These are phyloP conservation scores for Steatocranus sp. DNA, from an alignment of 2,797 vertebrate genomes.

Conservation along the genomic window DNA sequence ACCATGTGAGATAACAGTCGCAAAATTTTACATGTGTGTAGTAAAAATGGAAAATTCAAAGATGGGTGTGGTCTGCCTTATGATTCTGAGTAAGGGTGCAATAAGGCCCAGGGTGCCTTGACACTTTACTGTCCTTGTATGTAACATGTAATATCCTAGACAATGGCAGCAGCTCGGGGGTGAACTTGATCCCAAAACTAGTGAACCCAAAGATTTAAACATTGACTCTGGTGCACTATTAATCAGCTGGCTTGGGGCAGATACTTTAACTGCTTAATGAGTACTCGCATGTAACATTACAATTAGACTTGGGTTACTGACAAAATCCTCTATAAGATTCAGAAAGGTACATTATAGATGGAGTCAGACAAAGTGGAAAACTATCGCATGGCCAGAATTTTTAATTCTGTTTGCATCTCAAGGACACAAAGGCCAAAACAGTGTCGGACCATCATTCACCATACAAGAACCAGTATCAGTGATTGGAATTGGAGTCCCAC, in stretches of 20 bases:
- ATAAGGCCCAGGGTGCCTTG: background rate
- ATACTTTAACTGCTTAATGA: background rate
- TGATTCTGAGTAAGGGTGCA: background rate
- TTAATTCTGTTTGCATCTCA: background rate
- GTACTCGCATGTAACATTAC: background rate
- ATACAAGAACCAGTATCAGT: background rate
- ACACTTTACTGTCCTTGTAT: background rate
- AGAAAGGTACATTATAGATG: background rate
- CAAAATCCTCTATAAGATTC: background rate
- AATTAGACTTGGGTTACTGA: background rate
- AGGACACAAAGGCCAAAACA: background rate
- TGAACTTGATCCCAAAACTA: background rate
- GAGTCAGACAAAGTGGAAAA: background rate
- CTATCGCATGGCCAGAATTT: background rate
- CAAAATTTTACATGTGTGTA: background rate
- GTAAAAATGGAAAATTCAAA: background rate
- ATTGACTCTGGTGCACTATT: background rate
- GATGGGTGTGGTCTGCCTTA: background rate
- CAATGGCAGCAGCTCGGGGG: background rate
- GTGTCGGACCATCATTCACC: background rate
- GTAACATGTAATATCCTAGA: background rate
- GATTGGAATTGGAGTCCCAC: background rate
- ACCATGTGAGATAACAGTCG: background rate
- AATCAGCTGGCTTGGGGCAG: background rate
- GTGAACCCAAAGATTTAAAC: background rate